Conservation (phyloP, 2,888 invertebrate genomes). For the Cerastis leucographa region DNA sequence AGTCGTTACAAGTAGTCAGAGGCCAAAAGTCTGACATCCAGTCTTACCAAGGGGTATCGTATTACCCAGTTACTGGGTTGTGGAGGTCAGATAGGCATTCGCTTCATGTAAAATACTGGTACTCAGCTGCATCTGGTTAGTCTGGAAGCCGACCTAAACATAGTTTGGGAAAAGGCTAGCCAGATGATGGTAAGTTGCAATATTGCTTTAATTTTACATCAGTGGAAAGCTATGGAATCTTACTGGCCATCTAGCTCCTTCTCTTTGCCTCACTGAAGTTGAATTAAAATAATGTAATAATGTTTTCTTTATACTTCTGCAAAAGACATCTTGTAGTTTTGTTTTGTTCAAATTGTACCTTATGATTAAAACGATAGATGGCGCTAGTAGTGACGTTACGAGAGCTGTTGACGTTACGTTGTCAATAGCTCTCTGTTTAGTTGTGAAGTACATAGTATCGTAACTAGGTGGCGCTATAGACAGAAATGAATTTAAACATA, state of each 20-base stretch:
- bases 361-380: conserved; percentile 27
- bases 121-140: no score
- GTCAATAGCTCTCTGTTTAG: neutral
- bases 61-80: no score
- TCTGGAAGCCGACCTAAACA: no score
- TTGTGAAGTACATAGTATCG: neutral
- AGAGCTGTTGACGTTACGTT: neutral
- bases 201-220: neutral
- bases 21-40: no score
- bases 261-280: neutral
- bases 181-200: no score
- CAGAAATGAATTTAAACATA: neutral
- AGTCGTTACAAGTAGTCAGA: no score
- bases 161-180: no score
- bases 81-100: no score
- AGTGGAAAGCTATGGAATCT: neutral
- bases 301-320: neutral
- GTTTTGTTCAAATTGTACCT: neutral
- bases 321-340: neutral
- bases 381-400: conserved; percentile 29
- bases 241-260: neutral
- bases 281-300: neutral
- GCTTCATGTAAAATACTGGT: no score
- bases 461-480: conserved; percentile 33
- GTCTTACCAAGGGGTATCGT: no score